Conservation (phyloP, 1,140 invertebrate genomes). For the Asbolus verrucosus region DNA sequence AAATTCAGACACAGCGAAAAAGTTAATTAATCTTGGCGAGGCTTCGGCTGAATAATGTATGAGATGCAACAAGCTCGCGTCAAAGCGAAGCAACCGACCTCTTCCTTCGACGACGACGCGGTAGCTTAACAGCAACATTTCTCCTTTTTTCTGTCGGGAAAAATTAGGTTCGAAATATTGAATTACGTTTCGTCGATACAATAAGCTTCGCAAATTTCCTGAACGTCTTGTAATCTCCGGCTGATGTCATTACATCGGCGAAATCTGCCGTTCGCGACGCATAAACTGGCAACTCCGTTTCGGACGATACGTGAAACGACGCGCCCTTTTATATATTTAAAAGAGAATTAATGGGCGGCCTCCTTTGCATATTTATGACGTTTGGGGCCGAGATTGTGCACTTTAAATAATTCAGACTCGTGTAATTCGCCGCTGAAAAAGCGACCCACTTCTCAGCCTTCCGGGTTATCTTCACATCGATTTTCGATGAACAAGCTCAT, state of each 20-base stretch:
- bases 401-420: neutral
- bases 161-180: slow-evolving; percentile 39
- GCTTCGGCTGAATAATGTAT: slow-evolving; percentile 26
- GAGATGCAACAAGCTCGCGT: slow-evolving; percentile 22
- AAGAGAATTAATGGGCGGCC: slow-evolving; percentile 6
- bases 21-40: slow-evolving; percentile 24
- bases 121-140: slow-evolving; percentile 10
- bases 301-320: slow-evolving; percentile 14
- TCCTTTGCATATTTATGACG: neutral
- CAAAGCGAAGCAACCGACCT: neutral
- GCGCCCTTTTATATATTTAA: slow-evolving; percentile 21
- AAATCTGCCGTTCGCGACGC: slow-evolving; percentile 15
- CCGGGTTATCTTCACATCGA: no score
- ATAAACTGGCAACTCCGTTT: slow-evolving; percentile 29
- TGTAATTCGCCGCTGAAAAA: neutral
- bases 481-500: no score
- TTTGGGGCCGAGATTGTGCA: slow-evolving; percentile 1
- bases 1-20: slow-evolving; percentile 10
- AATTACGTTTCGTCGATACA: slow-evolving; percentile 41
- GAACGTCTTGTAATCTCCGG: slow-evolving; percentile 41
- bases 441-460: no score
- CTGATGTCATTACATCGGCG: slow-evolving; percentile 28
- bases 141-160: neutral
- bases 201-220: slow-evolving; percentile 38
- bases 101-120: neutral